A percentile compares a stretch with the other conserved stretches of the same genome.
These are phyloP conservation scores for Tragopan temminckii DNA, from an alignment of 2,797 vertebrate species.

Conservation along the genomic window DNA sequence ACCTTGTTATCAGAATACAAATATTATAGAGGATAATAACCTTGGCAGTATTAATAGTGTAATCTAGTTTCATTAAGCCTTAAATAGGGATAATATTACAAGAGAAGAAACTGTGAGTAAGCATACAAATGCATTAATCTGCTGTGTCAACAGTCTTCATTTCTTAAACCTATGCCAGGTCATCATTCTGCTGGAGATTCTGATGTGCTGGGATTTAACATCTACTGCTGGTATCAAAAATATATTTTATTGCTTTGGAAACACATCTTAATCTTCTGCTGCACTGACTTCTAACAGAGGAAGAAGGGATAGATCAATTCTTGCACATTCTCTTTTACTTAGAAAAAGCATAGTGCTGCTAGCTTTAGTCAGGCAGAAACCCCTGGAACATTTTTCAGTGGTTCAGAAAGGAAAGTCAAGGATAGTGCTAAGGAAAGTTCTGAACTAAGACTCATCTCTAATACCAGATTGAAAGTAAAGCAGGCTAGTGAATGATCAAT, in stretches of 20 bases:
- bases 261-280: slow-evolving; percentile 28
- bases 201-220: slow-evolving; percentile 16
- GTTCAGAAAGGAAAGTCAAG: not conserved
- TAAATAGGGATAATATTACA: not conserved
- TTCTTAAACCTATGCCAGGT: slow-evolving; percentile 23
- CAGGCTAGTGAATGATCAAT: not conserved
- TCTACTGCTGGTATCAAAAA: not conserved
- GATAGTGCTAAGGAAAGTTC: not conserved
- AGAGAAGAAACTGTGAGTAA: not conserved
- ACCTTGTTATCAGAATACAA: not conserved
- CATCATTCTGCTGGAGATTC: not conserved
- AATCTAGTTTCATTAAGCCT: slow-evolving; percentile 20
- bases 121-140: slow-evolving; percentile 35
- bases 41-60: not conserved
- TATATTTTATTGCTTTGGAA: not conserved
- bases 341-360: not conserved
- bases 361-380: not conserved
- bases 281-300: not conserved
- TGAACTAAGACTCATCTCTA: not conserved
- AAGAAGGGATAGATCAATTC: not conserved
- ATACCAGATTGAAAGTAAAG: not conserved
- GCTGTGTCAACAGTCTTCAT: slow-evolving; percentile 20
- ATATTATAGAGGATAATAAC: not conserved
- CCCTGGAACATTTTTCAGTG: not conserved
- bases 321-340: not conserved